Conservation (phyloP, 2,888 invertebrate species). For the Cerastis leucographa region DNA sequence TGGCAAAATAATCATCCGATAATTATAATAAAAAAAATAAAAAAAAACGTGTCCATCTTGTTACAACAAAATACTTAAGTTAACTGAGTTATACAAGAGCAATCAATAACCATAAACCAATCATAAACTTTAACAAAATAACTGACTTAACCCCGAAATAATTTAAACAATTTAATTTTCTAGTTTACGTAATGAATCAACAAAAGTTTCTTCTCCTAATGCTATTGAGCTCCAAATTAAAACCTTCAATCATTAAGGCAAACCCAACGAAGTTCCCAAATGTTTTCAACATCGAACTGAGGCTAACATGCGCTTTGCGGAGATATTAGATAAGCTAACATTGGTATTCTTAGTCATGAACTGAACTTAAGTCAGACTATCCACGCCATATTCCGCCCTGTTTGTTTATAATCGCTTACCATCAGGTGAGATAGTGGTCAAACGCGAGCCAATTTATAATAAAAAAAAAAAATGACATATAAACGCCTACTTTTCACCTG, state of each 20-base stretch:
- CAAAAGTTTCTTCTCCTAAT: slow-evolving; percentile 16
- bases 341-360: too few species aligned
- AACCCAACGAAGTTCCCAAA: slow-evolving; percentile 50
- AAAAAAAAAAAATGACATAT: too few species aligned
- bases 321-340: slow-evolving; percentile 61
- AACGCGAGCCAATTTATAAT: too few species aligned
- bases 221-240: slow-evolving; percentile 23
- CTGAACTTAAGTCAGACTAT: too few species aligned
- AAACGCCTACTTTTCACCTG: too few species aligned
- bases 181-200: slow-evolving; percentile 18
- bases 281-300: slow-evolving; percentile 35
- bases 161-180: not conserved
- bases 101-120: too few species aligned
- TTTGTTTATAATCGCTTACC: too few species aligned
- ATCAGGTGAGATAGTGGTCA: too few species aligned
- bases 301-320: slow-evolving; percentile 51
- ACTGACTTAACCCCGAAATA: not conserved
- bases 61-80: not conserved
- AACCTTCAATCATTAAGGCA: slow-evolving; percentile 21
- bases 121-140: slow-evolving; percentile 16
- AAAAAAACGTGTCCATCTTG: too few species aligned
- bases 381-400: too few species aligned
- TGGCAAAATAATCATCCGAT: too few species aligned
- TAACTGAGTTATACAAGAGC: slow-evolving; percentile 4
- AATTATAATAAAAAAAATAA: too few species aligned